These are phyloP conservation scores for Zaprionus gabonicus DNA, from an alignment of 1,140 invertebrate genomes.

Conservation along the genomic window DNA sequence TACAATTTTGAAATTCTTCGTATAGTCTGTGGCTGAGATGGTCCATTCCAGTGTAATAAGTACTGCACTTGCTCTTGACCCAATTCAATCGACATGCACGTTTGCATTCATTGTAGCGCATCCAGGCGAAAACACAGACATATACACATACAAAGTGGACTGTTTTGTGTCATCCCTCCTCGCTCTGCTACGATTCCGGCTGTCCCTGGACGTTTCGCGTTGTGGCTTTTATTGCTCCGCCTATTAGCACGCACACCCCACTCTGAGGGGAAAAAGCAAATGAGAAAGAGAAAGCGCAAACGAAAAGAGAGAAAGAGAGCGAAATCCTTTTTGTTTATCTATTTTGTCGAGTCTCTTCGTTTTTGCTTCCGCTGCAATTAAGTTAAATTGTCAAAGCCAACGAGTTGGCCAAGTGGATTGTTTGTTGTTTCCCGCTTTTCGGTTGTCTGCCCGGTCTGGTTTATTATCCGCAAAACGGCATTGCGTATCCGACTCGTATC, in stretches of 20 bases:
- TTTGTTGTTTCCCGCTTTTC: slow-evolving; percentile 19
- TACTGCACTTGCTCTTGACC: background rate
- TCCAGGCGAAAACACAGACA: slow-evolving; percentile 9
- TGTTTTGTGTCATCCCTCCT: slow-evolving; percentile 49
- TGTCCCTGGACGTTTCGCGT: slow-evolving; percentile 14
- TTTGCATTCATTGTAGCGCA: slow-evolving; percentile 25
- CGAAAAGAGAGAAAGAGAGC: background rate
- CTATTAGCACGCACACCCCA: slow-evolving; percentile 68
- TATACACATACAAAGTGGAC: slow-evolving; percentile 31
- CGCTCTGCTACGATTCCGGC: background rate
- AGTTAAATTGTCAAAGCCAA: slow-evolving; percentile 75
- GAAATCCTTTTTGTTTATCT: slow-evolving; percentile 23
- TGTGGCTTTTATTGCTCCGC: slow-evolving; percentile 76
- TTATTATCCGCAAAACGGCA: slow-evolving; percentile 67
- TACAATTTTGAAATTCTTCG: background rate
- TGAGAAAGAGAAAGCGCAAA: background rate
- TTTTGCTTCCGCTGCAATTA: slow-evolving; percentile 68
- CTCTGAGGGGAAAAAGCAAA: slow-evolving; percentile 9
- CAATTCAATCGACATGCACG: slow-evolving; percentile 1
- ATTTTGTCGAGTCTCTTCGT: slow-evolving; percentile 6
- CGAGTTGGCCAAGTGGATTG: slow-evolving; percentile 73
- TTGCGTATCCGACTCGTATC: slow-evolving; percentile 36
- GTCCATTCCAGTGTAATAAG: background rate
- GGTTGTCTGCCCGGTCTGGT: slow-evolving; percentile 18
- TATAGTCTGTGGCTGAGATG: background rate